Conservation (phyloP, 2,888 invertebrate species). For the Enchytraeus crypticus region DNA sequence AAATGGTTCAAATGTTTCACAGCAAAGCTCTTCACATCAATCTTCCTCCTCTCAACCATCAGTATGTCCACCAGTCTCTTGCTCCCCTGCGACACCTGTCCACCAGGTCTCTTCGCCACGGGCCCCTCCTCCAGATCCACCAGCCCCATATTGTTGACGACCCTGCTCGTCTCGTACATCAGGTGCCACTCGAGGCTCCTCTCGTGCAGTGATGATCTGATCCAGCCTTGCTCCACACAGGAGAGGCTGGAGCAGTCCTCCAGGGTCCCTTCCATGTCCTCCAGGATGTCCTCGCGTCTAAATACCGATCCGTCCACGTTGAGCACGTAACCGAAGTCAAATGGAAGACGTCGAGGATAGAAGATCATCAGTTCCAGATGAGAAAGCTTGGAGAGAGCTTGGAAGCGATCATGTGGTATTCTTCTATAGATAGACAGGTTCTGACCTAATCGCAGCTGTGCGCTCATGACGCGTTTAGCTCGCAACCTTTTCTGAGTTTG, state of each 20-base stretch:
- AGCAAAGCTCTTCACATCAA: slow-evolving; percentile 6
- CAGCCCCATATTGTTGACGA: slow-evolving; percentile 12
- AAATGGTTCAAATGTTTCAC: not conserved
- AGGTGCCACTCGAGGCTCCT: slow-evolving; percentile 14
- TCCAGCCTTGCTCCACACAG: slow-evolving; percentile 9
- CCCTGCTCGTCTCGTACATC: slow-evolving; percentile 5
- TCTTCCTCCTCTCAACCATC: not conserved
- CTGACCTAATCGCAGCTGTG: slow-evolving; percentile 16
- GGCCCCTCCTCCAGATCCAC: slow-evolving; percentile 9
- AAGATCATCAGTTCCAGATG: not conserved
- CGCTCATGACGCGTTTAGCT: not conserved
- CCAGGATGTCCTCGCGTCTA: not conserved
- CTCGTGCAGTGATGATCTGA: not conserved
- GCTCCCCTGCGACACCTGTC: not conserved
- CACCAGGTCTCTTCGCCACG: not conserved
- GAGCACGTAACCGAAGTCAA: slow-evolving; percentile 14
- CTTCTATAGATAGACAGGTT: not conserved
- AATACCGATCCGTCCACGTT: slow-evolving; percentile 14
- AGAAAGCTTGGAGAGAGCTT: not conserved
- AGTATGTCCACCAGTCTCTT: not conserved
- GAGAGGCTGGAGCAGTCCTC: not conserved
- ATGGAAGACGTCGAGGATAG: slow-evolving; percentile 7
- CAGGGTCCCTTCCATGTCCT: slow-evolving; percentile 1
- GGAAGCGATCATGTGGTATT: not conserved
- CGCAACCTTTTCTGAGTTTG: too few relatives aligned